Conservation (phyloP, 2,113 vertebrate species). For the Lycaon pictus region DNA sequence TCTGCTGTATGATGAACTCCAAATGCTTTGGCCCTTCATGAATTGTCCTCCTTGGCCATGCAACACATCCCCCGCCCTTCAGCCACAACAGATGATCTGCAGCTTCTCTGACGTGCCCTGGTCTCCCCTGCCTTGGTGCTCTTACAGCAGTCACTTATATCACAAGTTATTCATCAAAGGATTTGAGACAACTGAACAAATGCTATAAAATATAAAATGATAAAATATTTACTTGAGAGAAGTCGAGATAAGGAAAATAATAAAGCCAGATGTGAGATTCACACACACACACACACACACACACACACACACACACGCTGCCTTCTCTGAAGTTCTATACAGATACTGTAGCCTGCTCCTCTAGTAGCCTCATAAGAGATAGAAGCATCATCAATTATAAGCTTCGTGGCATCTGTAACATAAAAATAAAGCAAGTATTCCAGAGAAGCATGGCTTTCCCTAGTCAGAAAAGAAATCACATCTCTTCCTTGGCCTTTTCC, state of each 20-base stretch:
- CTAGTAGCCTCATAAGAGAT: conserved; percentile 58
- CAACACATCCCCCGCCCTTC: not conserved
- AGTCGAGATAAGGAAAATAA: conserved; percentile 65
- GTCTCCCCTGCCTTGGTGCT: not conserved
- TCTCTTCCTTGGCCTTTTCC: not conserved
- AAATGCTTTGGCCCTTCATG: not conserved
- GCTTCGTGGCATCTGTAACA: conserved; percentile 32
- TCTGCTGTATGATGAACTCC: not conserved
- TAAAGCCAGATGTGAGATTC: not conserved
- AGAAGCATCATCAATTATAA: conserved; percentile 59
- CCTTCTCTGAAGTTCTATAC: conserved; percentile 36
- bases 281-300: not conserved
- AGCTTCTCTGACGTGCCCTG: not conserved
- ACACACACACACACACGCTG: not conserved
- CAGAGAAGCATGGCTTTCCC: conserved; percentile 35
- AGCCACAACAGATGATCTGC: not conserved
- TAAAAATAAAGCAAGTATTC: conserved; percentile 60
- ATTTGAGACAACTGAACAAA: conserved; percentile 61
- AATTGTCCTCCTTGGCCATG: not conserved
- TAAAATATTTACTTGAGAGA: conserved; percentile 62
- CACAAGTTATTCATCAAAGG: conserved; percentile 35
- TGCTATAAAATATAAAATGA: conserved; percentile 54
- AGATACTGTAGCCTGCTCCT: not conserved
- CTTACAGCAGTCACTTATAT: conserved; percentile 27
- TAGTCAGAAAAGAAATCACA: conserved; percentile 37